Conservation (phyloP, 2,113 vertebrate species). For the Coptodon bakossiorum region DNA sequence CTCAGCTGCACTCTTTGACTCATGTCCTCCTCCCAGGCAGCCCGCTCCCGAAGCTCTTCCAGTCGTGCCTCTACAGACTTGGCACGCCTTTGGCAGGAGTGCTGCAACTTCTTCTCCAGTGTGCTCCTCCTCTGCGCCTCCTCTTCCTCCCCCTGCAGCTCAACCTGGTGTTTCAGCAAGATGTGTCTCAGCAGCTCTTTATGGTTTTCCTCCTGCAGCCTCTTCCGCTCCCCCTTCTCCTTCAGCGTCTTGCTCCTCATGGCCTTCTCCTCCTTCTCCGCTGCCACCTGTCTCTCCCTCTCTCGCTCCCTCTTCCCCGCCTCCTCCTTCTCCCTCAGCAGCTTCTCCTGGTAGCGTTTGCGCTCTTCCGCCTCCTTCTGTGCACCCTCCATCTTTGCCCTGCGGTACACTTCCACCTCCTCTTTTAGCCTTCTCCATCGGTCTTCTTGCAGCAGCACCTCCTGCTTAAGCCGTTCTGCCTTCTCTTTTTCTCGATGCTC, state of each 20-base stretch:
- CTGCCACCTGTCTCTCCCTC: constrained; percentile 24
- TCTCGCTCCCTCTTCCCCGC: constrained; percentile 23
- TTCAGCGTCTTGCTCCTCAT: constrained; percentile 29
- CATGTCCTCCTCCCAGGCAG: constrained; percentile 49
- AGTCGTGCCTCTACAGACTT: constrained; percentile 18
- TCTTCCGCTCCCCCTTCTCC: constrained; percentile 25
- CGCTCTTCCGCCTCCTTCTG: constrained; percentile 29
- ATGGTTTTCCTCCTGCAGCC: constrained; percentile 55
- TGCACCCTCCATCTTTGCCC: constrained; percentile 8
- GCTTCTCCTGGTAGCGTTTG: constrained; percentile 49
- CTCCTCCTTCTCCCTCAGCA: constrained; percentile 42
- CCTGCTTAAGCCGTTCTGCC: background rate
- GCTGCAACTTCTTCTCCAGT: constrained; percentile 55
- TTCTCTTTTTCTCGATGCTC: constrained; percentile 38
- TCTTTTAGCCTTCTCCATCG: constrained; percentile 35
- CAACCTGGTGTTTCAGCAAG: constrained; percentile 63
- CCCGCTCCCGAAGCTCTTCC: constrained; percentile 47
- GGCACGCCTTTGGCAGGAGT: constrained; percentile 28
- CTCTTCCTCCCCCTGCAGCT: constrained; percentile 63
- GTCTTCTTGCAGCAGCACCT: constrained; percentile 34
- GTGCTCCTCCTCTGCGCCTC: constrained; percentile 44
- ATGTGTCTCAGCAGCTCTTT: constrained; percentile 65
- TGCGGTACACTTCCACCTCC: constrained; percentile 44
- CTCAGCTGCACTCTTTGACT: constrained; percentile 34
- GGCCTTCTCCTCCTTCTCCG: constrained; percentile 51